Base-by-base conservation (phyloP, 2,888 invertebrate genomes). In the Antheraea assamensis region DNA sequence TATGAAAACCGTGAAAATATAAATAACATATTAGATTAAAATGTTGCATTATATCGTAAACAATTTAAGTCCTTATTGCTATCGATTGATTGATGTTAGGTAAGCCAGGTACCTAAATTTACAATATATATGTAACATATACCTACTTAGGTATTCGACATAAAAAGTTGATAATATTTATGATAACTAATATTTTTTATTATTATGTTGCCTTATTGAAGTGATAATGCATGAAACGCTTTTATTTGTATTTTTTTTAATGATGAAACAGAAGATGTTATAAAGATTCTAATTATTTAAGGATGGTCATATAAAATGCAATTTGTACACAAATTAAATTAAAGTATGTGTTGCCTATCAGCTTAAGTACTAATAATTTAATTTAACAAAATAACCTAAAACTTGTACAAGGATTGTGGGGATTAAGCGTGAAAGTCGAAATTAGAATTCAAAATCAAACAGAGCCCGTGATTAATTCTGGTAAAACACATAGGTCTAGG, bases 41-140 rank as follows among this genome's bases (percentile, higher is more conserved):
- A 35, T 68, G 31, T 68, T 21, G 10, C n/a, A 10, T 35, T 35
- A 68, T 68, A 68, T 66, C 66, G 27, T 66, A 66, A 66, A 35
- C 68, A 68, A 68, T 35, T 68, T 68, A 68, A 68, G 68, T 21
- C 24, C 17, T n/a, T 35, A 68, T 68, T 68, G 35, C 35, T 35
- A 68, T 68, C 35, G 68, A 21, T 68, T 35, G n/a, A 35, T 35
- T 68, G 21, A 68, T 68, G 24, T 68, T 68, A 35, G 68, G 68
- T 68, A 68, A 68, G 21, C 13, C 10, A 68, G 30, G 27, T 64
- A 64, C 17, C 27, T 68, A 68, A 68, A 31, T 35, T 58, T 64
- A 64, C 30, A 64, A 64, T 64, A 64, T 64, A 30, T 15, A 64
- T 64, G 27, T 64, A 58, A 10, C 10, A 58, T 13, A 58, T 58